phyloP scores from a whole-genome alignment of 2,113 vertebrate species.

The Galemys pyrenaicus region DNA sequence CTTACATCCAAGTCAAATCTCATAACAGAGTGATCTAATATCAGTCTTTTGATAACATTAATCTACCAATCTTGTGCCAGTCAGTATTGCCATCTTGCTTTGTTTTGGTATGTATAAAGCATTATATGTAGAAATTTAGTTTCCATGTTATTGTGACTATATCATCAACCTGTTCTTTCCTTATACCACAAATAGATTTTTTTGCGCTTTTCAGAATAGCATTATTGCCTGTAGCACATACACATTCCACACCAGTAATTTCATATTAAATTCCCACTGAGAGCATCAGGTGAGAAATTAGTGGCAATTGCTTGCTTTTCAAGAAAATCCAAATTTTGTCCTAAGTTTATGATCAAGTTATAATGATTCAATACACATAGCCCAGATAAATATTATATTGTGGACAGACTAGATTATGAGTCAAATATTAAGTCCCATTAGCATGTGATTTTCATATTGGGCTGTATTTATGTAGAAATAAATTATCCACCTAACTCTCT shows the following conservation, averaged over 20 bases:
- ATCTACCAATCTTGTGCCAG: not conserved
- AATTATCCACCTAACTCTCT: not conserved
- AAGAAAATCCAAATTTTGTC: not conserved
- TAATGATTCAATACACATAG: not conserved
- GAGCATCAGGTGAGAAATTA: slow-evolving; percentile 38
- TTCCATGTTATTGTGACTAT: not conserved
- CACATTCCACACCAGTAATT: slow-evolving; percentile 8
- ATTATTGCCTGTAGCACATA: not conserved
- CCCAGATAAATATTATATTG: not conserved
- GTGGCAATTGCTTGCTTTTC: slow-evolving; percentile 31
- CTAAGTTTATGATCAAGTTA: slow-evolving; percentile 26
- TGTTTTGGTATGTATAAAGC: not conserved
- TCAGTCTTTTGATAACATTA: not conserved
- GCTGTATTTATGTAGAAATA: not conserved
- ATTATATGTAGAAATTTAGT: not conserved
- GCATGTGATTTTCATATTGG: not conserved
- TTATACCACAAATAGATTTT: slow-evolving; percentile 13
- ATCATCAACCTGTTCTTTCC: not conserved
- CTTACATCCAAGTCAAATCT: not conserved
- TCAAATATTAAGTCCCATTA: not conserved
- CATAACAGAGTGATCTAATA: not conserved
- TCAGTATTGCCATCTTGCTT: not conserved
- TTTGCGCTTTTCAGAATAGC: not conserved
- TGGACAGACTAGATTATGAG: not conserved
- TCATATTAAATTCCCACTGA: slow-evolving; percentile 25